Evolutionary conservation across 2,113 vertebrate species (phyloP).

Genomic region (Rhinopomastus cyanomelas): DNA sequence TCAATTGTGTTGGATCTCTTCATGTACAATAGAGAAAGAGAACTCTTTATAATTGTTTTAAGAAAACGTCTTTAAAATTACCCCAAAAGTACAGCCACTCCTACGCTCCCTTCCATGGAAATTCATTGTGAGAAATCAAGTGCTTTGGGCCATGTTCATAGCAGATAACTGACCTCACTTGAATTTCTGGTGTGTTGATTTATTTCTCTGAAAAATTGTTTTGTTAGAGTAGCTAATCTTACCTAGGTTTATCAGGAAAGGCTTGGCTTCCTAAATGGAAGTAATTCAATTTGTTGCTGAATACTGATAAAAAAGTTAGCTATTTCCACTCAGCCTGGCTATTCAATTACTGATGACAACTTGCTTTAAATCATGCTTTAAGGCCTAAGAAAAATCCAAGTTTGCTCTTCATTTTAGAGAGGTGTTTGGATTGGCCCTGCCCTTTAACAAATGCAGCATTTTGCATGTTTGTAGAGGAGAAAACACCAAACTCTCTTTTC

Average conservation of each 20-base stretch:
- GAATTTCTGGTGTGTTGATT: neutral
- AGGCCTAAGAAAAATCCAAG: neutral
- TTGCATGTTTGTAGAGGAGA: neutral
- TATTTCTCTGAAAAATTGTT: neutral
- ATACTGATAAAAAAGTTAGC: neutral
- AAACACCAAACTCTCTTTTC: neutral
- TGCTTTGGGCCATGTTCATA: neutral
- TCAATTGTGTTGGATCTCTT: neutral
- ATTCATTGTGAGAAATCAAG: neutral
- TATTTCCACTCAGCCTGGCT: neutral
- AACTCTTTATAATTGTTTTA: neutral
- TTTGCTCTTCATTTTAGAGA: neutral
- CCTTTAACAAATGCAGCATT: neutral
- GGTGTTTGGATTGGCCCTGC: neutral
- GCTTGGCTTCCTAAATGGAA: neutral
- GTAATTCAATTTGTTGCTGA: neutral
- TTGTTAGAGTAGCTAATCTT: neutral
- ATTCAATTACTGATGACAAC: neutral
- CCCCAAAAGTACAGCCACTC: no score
- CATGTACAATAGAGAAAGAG: neutral
- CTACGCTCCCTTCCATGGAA: neutral
- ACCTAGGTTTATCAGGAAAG: neutral
- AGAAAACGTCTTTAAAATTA: no score
- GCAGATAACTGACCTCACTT: neutral
- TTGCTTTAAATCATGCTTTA: neutral